Base-by-base conservation (phyloP, 2,113 vertebrate genomes). In the Helogale parvula region DNA sequence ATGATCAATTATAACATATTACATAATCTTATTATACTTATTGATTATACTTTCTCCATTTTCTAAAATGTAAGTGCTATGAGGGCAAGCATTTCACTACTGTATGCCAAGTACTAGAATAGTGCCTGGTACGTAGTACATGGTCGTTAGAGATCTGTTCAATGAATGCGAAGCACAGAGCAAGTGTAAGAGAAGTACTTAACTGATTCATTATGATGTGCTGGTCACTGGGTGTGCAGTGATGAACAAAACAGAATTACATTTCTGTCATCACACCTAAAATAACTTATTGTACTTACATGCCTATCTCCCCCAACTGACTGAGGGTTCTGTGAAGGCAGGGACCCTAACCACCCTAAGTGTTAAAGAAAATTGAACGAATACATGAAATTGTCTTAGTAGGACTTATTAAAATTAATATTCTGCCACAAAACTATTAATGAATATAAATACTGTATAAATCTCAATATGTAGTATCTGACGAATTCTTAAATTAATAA, bases 261-360 rank as follows among this genome's bases (percentile, higher is more conserved):
- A 25, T 38, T 96, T 96, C 82, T 94, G 71, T 91, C 35, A 88
- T 3, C 86, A 38, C 57, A 92, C 35, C 95, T 74, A 91, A 97
- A 94, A 81, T 77, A 90, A 84, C 45, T 84, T 68, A 92, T 41
- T 91, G 31, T 3, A 90, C 33, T 74, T 85, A 35, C 35, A 89
- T 17, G 47, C 1, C 57, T 65, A 52, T 88, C 77, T 82, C 21
- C 21, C n/a, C 33, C 16, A 85, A n/a, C 1, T 93, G 35, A 88
- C 35, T 77, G 0, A 63, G 7, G 45, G 35, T 27, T 84, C 65
- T 21, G 25, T 52, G 65, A 95, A 93, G 33, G 11, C n/a, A 88
- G 79, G 74, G 13, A 94, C 25, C 7, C 2, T 68, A 97, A 79
- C 38, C 33, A 90, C 13, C 66, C 0, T 41, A 80, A 74, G 29